A percentile compares a stretch with the other conserved stretches of the same genome.
Evolutionary conservation across 53 echinoderm and acorn worm species (phyloP).

Genomic region (Actinopyga echinites): DNA sequence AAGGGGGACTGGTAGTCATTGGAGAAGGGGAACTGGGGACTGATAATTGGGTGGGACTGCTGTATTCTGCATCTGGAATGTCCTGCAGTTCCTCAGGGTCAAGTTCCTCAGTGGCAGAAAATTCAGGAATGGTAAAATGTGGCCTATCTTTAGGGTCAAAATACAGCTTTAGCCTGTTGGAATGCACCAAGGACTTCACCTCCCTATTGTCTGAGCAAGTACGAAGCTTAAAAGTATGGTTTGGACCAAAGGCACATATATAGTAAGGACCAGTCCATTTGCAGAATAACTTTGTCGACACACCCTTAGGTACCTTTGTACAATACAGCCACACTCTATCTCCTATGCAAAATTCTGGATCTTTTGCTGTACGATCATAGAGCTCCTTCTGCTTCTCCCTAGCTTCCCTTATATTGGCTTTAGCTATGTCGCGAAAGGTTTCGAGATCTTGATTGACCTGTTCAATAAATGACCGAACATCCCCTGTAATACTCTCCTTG

Average conservation of each 20-base stretch:
- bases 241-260: constrained; percentile 8
- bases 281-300: constrained; percentile 11
- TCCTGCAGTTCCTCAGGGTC: neutral
- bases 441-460: neutral
- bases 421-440: constrained; percentile 2
- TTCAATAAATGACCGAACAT: neutral
- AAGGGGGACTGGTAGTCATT: too few species aligned
- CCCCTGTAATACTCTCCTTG: neutral
- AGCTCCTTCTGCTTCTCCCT: neutral
- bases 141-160: neutral
- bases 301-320: constrained; percentile 3
- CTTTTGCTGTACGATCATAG: constrained; percentile 10
- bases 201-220: constrained; percentile 2
- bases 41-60: too few species aligned
- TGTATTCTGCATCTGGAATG: too few species aligned
- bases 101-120: neutral
- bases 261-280: constrained; percentile 21
- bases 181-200: constrained; percentile 6
- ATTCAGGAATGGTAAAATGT: neutral
- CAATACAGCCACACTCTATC: constrained; percentile 36
- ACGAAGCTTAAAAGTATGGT: constrained; percentile 21
- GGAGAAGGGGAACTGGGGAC: too few species aligned
- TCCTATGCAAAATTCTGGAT: constrained; percentile 4
- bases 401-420: constrained; percentile 9
- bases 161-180: constrained; percentile 15